Percentiles rank a stretch among this genome's conserved stretches.
Evolutionary conservation across 2,888 invertebrate species (phyloP).

Genomic region (Mythimna albipuncta): DNA sequence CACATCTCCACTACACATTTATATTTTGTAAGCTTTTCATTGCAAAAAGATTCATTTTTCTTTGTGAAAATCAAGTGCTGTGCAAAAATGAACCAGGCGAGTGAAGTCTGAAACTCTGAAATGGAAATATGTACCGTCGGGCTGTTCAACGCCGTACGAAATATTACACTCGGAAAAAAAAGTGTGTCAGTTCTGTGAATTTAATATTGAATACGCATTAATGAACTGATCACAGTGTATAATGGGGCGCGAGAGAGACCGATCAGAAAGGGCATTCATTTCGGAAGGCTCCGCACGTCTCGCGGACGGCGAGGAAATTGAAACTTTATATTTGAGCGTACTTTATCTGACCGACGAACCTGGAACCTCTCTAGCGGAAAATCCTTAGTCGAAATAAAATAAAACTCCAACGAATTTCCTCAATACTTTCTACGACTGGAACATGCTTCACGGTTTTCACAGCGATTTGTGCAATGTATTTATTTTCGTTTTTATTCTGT

Average conservation of each 20-base stretch:
- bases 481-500: conserved; percentile 63
- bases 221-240: conserved; percentile 50
- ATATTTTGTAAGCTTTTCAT: conserved; percentile 53
- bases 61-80: conserved; percentile 45
- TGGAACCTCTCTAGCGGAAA: conserved; percentile 80
- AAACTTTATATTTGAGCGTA: conserved; percentile 89
- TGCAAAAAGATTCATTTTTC: conserved; percentile 41
- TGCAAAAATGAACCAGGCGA: conserved; percentile 48
- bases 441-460: conserved; percentile 73
- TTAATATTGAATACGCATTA: conserved; percentile 50
- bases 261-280: conserved; percentile 77
- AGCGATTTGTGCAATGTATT: conserved; percentile 73
- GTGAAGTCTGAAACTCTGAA: conserved; percentile 44
- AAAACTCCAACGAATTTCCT: conserved; percentile 79
- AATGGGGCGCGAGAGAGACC: conserved; percentile 65
- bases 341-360: conserved; percentile 85
- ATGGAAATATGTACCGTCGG: conserved; percentile 53
- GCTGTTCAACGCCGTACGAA: conserved; percentile 36
- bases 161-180: conserved; percentile 37
- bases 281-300: conserved; percentile 81
- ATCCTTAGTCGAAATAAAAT: conserved; percentile 84
- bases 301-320: conserved; percentile 82
- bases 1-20: conserved; percentile 40
- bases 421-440: conserved; percentile 75
- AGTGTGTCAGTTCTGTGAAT: conserved; percentile 28